phyloP scores from a whole-genome alignment of 2,113 vertebrate species.

The Cottus gobio region DNA sequence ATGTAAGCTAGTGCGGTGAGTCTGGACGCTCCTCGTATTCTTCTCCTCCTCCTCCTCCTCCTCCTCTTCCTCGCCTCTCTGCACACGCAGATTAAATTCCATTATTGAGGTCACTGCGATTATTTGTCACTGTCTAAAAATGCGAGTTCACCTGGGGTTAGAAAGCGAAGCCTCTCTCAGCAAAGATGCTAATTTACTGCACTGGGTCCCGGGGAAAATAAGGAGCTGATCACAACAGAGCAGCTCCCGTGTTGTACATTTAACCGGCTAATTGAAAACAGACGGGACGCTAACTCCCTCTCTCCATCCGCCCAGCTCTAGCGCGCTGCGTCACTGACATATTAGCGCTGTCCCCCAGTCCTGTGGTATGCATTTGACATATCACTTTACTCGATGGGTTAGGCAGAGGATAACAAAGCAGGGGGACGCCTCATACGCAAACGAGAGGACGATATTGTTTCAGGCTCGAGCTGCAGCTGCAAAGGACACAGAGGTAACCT shows the following conservation, averaged over 20 bases:
- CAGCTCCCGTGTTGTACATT: constrained; percentile 77
- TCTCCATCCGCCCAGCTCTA: constrained; percentile 58
- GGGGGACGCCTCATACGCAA: constrained; percentile 42
- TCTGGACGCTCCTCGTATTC: constrained; percentile 19
- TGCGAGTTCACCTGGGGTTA: constrained; percentile 66
- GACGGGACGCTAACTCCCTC: constrained; percentile 72
- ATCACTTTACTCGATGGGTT: constrained; percentile 58
- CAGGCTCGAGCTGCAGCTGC: constrained; percentile 29
- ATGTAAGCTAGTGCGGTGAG: constrained; percentile 27
- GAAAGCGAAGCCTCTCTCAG: constrained; percentile 29
- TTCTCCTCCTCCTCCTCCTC: constrained; percentile 17
- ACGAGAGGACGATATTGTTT: constrained; percentile 34
- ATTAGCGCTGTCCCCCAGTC: constrained; percentile 65
- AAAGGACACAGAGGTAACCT: constrained; percentile 62
- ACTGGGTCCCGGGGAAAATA: constrained; percentile 43
- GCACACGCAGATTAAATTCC: constrained; percentile 54
- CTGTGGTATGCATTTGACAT: constrained; percentile 65
- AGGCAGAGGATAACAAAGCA: constrained; percentile 60
- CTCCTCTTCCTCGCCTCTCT: constrained; percentile 9
- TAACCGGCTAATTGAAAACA: constrained; percentile 83
- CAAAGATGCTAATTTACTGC: constrained; percentile 46
- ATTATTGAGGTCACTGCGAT: constrained; percentile 60
- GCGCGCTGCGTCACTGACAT: constrained; percentile 64
- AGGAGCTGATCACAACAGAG: constrained; percentile 61
- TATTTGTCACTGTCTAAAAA: constrained; percentile 60